Base-by-base conservation (phyloP, 1,140 invertebrate species). In the Andricus grossulariae region DNA sequence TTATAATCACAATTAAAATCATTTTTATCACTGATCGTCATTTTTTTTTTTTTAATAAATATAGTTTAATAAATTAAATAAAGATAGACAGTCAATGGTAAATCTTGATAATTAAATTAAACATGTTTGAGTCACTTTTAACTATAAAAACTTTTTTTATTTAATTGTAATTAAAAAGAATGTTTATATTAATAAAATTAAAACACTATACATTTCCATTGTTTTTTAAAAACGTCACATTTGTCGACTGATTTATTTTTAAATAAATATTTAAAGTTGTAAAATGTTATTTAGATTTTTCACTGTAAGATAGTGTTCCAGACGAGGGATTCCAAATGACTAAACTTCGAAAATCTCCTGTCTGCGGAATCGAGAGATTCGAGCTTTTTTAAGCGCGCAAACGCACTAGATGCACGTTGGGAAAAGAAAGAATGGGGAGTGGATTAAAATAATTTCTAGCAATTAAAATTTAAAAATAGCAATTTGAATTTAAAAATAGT, bases 11-110 rank as follows among this genome's bases (percentile, higher is more conserved):
- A 51, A 45, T 60, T 70, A 32, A 71, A 49, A 51, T 66, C 57
- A 25, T 50, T 54, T 76, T 71, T 76, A 4, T 76, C 74, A 39
- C 71, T 76, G 45, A 54, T 71, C 19, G 74, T 50, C 74, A 76
- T 76, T 32, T 5, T 32, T 32, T 18, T 51, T 70, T 1, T n/a
- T 7, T 39, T 39, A n/a, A 7, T 57, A 57, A 21, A 19, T 32
- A 3, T 32, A 32, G 32, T 32, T 32, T 32, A 32, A 32, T 32
- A 32, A 32, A 32, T 32, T 6, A 32, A 6, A 32, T 32, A 32
- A 32, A 6, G 2, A 32, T 6, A 32, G 6, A 32, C 6, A 3
- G 32, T 3, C 32, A 32, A 32, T 32, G 2, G 2, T 32, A 32
- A 32, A 32, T 32, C 32, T 32, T 32, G 32, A 32, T 32, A 3